Base-by-base conservation (phyloP, 2,113 vertebrate species). In the Gila orcuttii region DNA sequence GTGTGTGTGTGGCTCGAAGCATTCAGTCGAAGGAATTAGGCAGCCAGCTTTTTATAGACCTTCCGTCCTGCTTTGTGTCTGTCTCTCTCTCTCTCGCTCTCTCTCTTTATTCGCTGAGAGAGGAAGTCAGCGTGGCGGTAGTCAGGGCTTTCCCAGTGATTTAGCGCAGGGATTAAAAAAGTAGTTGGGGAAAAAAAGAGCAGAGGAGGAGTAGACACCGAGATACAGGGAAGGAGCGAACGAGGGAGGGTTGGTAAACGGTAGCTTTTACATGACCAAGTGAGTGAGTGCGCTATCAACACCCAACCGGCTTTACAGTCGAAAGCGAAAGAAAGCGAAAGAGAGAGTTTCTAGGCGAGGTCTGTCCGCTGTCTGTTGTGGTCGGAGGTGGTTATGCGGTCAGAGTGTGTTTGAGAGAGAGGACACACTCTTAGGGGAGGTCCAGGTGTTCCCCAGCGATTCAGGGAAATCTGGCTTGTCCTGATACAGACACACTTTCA, bases 91-190 rank as follows among this genome's bases (percentile, higher is more conserved):
- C 36, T 66, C 62, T 52, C 36, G 75, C 42, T 85, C 73, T 76
- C 68, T 88, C 84, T 15, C 42, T 42, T 52, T 23, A 88, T 77
- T 87, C 89, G 91, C 45, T 55, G n/a, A 52, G 42, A 75, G 68
- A 19, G 13, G 88, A 88, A 89, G 90, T 91, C 85, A 33, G 79
- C 11, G 47, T 82, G 76, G 75, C 79, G 82, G 74, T 86, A 86
- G 90, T 76, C 87, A 83, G 93, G 93, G 93, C 90, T 93, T 94
- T 93, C 93, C 93, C 92, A 42, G 42, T 90, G 88, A 89, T 86
- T 92, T 91, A 89, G 88, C 90, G 82, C 15, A 86, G 85, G 92
- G 90, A 88, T 93, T 92, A 80, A 36, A 88, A 84, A 84, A 66
- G 79, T 66, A 68, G 60, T 17, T 82, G 62, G 75, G 25, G 6